Percentiles rank a stretch among this genome's conserved stretches.
These are phyloP conservation scores for Ctena decussata DNA, from an alignment of 2,888 invertebrate genomes.

Conservation along the genomic window DNA sequence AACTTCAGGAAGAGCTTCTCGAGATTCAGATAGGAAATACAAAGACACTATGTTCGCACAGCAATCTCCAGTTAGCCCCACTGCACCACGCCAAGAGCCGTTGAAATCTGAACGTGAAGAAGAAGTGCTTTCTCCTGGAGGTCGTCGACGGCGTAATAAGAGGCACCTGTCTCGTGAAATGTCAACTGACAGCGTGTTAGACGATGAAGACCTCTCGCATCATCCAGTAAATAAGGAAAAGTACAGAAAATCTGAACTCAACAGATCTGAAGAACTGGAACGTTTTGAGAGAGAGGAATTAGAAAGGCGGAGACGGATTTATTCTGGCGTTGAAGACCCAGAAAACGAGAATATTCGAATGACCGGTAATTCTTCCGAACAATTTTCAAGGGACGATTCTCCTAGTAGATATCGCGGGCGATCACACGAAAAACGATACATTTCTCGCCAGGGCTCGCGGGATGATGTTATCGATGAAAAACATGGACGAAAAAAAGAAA, in stretches of 20 bases:
- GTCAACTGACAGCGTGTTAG: conserved; percentile 77
- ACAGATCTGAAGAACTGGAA: conserved; percentile 89
- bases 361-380: conserved; percentile 76
- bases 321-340: conserved; percentile 58
- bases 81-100: conserved; percentile 29
- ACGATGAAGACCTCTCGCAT: conserved; percentile 71
- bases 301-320: conserved; percentile 53
- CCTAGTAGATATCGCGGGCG: conserved; percentile 69
- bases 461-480: conserved; percentile 79
- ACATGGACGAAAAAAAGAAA: conserved; percentile 60
- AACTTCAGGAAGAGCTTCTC: conserved; percentile 33
- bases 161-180: conserved; percentile 71
- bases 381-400: conserved; percentile 78
- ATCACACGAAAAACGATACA: conserved; percentile 51
- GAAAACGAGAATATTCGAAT: conserved; percentile 40
- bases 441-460: conserved; percentile 76
- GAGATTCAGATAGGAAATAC: conserved; percentile 33
- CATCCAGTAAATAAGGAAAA: conserved; percentile 89
- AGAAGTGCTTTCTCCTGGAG: conserved; percentile 64
- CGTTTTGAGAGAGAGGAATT: conserved; percentile 55
- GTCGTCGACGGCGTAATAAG: conserved; percentile 56
- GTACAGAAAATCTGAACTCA: conserved; percentile 92
- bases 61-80: conserved; percentile 22
- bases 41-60: conserved; percentile 55
- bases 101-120: conserved; percentile 49